These are phyloP conservation scores for Dendrolimus houi DNA, from an alignment of 2,888 invertebrate genomes.

Conservation along the genomic window DNA sequence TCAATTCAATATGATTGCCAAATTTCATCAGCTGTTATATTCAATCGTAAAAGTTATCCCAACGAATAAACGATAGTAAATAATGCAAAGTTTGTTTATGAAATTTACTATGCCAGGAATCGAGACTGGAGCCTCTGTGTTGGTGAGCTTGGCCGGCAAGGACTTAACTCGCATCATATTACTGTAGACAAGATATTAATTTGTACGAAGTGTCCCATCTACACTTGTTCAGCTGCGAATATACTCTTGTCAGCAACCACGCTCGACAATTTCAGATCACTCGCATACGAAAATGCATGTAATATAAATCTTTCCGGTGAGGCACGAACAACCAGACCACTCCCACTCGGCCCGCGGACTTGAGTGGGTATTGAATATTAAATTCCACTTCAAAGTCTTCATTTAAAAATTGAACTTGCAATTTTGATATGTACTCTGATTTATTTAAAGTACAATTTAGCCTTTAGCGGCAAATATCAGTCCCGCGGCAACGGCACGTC, in stretches of 20 bases:
- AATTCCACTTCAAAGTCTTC: constrained; percentile 70
- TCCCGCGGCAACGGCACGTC: constrained; percentile 27
- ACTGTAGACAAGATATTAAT: no score
- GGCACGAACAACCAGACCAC: constrained; percentile 67
- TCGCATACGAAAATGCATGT: constrained; percentile 71
- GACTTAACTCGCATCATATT: no score
- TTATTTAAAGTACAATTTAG: constrained; percentile 43
- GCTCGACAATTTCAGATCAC: constrained; percentile 72
- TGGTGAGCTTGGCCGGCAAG: no score
- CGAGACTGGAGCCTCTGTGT: no score
- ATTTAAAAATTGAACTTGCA: constrained; percentile 49
- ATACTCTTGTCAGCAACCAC: constrained; percentile 24
- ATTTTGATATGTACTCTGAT: constrained; percentile 55
- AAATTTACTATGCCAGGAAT: no score
- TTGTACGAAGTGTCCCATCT: not conserved
- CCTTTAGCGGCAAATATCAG: constrained; percentile 10
- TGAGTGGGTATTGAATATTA: constrained; percentile 53
- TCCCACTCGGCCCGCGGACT: constrained; percentile 67
- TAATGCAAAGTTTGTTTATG: no score
- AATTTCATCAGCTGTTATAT: no score
- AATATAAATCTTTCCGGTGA: constrained; percentile 77
- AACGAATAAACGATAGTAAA: no score
- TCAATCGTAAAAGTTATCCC: no score
- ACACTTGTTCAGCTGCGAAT: not conserved
- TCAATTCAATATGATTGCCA: no score